These are phyloP conservation scores for Ameiurus melas DNA, from an alignment of 2,113 vertebrate genomes.

Conservation along the genomic window DNA sequence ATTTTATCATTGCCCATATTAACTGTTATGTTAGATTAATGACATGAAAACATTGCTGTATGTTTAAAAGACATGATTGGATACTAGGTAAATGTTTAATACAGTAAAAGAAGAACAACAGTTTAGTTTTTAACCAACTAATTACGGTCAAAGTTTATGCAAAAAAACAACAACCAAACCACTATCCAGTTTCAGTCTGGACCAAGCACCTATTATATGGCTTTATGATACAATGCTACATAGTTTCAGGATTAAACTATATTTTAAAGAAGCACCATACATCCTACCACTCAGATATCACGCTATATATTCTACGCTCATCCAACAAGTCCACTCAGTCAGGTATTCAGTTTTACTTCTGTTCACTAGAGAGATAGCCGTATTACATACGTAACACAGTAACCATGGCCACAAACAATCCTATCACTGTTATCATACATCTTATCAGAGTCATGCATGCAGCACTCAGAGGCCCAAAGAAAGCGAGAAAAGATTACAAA, in stretches of 20 bases:
- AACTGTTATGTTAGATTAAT: neutral
- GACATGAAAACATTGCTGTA: neutral
- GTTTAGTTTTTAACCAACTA: neutral
- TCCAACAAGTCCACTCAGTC: neutral
- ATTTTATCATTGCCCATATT: too few species aligned
- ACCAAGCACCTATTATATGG: neutral
- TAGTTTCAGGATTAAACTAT: neutral
- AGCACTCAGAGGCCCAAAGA: neutral
- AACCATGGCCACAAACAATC: neutral
- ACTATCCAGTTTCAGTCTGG: neutral
- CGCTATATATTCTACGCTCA: neutral
- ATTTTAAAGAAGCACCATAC: neutral
- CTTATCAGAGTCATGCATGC: conserved; percentile 7
- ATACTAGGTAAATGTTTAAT: neutral
- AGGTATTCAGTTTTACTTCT: neutral
- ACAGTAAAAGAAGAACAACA: neutral
- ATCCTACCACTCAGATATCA: neutral
- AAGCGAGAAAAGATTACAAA: neutral
- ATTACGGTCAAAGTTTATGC: neutral
- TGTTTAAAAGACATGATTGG: neutral
- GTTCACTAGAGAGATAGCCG: neutral
- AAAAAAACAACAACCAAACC: neutral
- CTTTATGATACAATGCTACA: neutral
- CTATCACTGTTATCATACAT: neutral
- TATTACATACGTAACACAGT: neutral